Base-by-base conservation (phyloP, 2,888 invertebrate genomes). In the Baronia brevicornis region DNA sequence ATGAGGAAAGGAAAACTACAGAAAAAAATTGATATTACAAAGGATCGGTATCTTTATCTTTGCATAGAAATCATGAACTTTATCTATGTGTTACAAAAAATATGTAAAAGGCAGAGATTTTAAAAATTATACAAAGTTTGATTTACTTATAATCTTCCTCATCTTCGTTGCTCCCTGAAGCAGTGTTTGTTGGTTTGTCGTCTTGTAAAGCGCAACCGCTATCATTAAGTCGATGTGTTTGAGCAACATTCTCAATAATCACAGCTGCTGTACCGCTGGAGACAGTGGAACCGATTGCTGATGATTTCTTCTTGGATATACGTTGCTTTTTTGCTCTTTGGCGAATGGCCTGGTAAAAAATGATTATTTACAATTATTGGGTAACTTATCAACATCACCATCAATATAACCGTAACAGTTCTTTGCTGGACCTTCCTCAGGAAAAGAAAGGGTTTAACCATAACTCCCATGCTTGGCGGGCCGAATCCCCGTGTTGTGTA, bases 171-270 rank as follows among this genome's bases (percentile, higher is more conserved):
- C 94, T 95, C 4, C 94, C 95, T 3, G 94, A 94, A 4, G 93
- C 95, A 1, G 95, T 95, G 68, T 95, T 95, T 6, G 95, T 95
- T 14, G 93, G 66, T 51, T 88, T 88, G 60, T 94, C 94, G 43
- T 91, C 90, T 44, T 90, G 89, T 50, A 91, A 68, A 25, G 89
- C 87, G 41, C 33, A 33, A 5, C 35, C 35, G 17, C 25, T 37
- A 10, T 91, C 92, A 63, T 91, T 92, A 51, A 93, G 84, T 52
- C 89, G 86, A 43, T 90, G 85, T 27, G 93, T 91, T 54, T 91
- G 92, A 38, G 93, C 92, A 36, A 95, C 88, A 68, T 95, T 95
- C 77, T 95, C 95, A 73, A 95, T 95, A 54, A 95, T 92, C 59
- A 93, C 91, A 37, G 93, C 93, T 0, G 93, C 93, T 28, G 88